A percentile compares a stretch with the other conserved stretches of the same genome.
Conservation (phyloP, 2,113 vertebrate species). For the Syrmaticus mikado region DNA sequence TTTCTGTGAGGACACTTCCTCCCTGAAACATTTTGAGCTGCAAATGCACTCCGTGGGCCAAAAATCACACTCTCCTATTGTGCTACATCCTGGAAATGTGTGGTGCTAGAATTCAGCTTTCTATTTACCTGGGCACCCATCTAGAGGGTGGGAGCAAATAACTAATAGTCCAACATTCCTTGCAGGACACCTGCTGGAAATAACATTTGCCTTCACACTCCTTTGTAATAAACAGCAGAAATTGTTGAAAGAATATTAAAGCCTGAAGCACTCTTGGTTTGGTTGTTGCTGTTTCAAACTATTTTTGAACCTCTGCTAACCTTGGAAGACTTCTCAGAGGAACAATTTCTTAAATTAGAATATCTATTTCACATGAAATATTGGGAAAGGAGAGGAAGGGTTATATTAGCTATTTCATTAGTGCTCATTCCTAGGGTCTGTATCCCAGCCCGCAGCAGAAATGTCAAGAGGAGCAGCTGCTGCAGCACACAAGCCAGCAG, state of each 20-base stretch:
- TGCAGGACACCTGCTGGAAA: neutral
- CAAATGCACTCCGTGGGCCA: neutral
- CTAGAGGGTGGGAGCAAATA: neutral
- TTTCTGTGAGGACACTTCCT: neutral
- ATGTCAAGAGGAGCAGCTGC: slow-evolving; percentile 63
- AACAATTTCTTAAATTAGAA: slow-evolving; percentile 39
- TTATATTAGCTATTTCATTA: slow-evolving; percentile 61
- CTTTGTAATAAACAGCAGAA: neutral
- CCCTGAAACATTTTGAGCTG: neutral
- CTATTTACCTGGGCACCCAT: neutral
- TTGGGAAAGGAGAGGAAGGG: slow-evolving; percentile 57
- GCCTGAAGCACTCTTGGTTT: slow-evolving; percentile 1
- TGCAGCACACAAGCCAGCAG: slow-evolving; percentile 22
- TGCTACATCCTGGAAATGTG: neutral
- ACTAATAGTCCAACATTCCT: neutral
- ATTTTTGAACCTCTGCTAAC: slow-evolving; percentile 47
- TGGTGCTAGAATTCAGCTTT: neutral
- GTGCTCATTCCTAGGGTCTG: slow-evolving; percentile 16
- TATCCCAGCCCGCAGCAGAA: slow-evolving; percentile 56
- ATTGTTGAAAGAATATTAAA: slow-evolving; percentile 25
- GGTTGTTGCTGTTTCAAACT: slow-evolving; percentile 27
- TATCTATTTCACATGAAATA: slow-evolving; percentile 55
- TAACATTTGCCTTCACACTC: neutral
- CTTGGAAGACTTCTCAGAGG: slow-evolving; percentile 46
- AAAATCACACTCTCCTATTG: neutral